Conservation (phyloP, 2,888 invertebrate genomes). For the Pherbina coryleti region DNA sequence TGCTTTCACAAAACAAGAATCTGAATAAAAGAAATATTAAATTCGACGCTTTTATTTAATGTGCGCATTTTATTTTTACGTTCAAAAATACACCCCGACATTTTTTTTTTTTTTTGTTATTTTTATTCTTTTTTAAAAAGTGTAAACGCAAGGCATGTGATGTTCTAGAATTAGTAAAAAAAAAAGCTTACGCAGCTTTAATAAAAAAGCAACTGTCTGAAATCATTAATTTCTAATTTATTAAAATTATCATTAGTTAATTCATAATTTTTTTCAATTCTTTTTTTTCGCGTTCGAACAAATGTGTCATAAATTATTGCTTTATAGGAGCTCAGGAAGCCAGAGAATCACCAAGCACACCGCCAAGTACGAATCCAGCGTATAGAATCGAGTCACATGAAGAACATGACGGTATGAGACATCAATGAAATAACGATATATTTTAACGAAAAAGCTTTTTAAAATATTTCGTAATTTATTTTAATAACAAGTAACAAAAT, state of each 20-base stretch:
- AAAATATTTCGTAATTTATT: not conserved
- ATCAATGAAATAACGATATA: not conserved
- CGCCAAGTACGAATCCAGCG: slow-evolving; percentile 68
- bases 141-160: slow-evolving; percentile 23
- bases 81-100: too few species aligned
- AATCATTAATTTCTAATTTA: not conserved
- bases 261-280: not conserved
- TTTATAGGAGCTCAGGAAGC: slow-evolving; percentile 65
- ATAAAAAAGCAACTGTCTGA: not conserved
- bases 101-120: too few species aligned
- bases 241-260: not conserved
- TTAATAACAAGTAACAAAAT: not conserved
- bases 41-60: too few species aligned
- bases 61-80: too few species aligned
- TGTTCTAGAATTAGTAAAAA: not conserved
- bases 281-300: not conserved
- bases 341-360: slow-evolving; percentile 68
- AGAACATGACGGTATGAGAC: slow-evolving; percentile 63
- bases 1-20: too few species aligned
- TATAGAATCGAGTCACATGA: slow-evolving; percentile 67
- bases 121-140: too few species aligned
- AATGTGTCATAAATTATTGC: slow-evolving; percentile 32
- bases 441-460: not conserved
- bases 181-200: not conserved
- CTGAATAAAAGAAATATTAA: too few species aligned